Conservation (phyloP, 2,797 vertebrate species). For the Coccyzus lansbergi region DNA sequence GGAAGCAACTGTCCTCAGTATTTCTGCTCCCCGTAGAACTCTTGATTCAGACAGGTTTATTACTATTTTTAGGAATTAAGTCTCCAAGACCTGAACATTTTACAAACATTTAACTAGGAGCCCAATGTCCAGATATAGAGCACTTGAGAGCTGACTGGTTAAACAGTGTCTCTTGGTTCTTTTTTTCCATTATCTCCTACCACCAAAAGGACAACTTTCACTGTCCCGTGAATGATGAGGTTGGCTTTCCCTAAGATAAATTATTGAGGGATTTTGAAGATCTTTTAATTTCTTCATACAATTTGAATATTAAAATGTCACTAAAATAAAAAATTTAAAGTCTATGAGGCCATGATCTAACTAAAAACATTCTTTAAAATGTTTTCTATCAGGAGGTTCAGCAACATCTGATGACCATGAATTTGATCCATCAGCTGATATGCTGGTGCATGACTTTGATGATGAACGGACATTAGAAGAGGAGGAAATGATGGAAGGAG, state of each 20-base stretch:
- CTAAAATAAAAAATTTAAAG: neutral
- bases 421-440: slow-evolving; percentile 96
- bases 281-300: neutral
- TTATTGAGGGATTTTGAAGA: neutral
- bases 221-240: neutral
- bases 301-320: neutral
- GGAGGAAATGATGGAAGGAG: slow-evolving; percentile 95
- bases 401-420: slow-evolving; percentile 93
- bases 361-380: slow-evolving; percentile 65
- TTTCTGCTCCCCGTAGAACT: neutral
- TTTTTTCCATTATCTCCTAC: neutral
- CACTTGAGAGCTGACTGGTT: neutral
- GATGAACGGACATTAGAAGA: slow-evolving; percentile 97
- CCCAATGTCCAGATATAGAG: rapidly evolving
- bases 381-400: slow-evolving; percentile 85
- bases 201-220: neutral
- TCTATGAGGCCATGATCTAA: slow-evolving; percentile 8
- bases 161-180: neutral
- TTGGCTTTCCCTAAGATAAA: neutral
- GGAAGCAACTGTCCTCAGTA: neutral
- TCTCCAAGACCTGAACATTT: neutral
- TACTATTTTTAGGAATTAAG: neutral
- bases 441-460: slow-evolving; percentile 98
- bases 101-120: neutral
- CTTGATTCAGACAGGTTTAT: neutral